A percentile compares a stretch with the other conserved stretches of the same genome.
These are phyloP conservation scores for Dorcus parallelipipedus DNA, from an alignment of 2,888 invertebrate species.

Conservation along the genomic window DNA sequence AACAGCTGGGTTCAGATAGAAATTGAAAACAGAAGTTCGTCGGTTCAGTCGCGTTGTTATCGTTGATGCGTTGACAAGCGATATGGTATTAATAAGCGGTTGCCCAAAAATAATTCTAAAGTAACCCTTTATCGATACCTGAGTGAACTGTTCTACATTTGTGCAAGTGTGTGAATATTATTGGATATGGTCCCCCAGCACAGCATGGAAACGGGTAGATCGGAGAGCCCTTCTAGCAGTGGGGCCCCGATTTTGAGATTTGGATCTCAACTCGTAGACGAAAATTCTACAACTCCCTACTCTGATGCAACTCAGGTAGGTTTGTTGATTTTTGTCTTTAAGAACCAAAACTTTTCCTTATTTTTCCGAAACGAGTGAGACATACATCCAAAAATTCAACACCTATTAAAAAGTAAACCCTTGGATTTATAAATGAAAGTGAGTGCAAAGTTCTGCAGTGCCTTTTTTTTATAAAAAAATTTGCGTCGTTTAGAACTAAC, in stretches of 20 bases:
- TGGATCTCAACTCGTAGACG: constrained; percentile 87
- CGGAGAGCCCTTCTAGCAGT: constrained; percentile 51
- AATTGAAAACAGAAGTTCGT: constrained; percentile 11
- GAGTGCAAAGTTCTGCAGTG: neutral
- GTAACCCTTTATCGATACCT: constrained; percentile 35
- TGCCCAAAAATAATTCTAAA: constrained; percentile 40
- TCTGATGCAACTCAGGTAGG: constrained; percentile 97
- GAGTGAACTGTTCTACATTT: constrained; percentile 16
- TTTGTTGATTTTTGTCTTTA: constrained; percentile 25
- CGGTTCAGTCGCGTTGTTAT: constrained; percentile 55
- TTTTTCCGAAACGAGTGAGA: neutral
- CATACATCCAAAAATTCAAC: neutral
- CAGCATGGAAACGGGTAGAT: constrained; percentile 48
- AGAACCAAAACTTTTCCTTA: neutral
- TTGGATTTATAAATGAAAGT: neutral
- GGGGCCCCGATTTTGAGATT: constrained; percentile 64
- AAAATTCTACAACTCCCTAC: constrained; percentile 91
- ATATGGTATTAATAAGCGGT: constrained; percentile 43
- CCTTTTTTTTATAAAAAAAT: no score
- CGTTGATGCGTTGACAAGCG: constrained; percentile 43
- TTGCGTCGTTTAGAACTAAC: no score
- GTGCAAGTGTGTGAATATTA: constrained; percentile 7
- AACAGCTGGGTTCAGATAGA: constrained; percentile 10
- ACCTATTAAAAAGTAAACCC: neutral
- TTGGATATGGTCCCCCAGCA: constrained; percentile 73